Evolutionary conservation across 2,888 invertebrate genomes (phyloP).

Genomic region (Argyresthia albistria): DNA sequence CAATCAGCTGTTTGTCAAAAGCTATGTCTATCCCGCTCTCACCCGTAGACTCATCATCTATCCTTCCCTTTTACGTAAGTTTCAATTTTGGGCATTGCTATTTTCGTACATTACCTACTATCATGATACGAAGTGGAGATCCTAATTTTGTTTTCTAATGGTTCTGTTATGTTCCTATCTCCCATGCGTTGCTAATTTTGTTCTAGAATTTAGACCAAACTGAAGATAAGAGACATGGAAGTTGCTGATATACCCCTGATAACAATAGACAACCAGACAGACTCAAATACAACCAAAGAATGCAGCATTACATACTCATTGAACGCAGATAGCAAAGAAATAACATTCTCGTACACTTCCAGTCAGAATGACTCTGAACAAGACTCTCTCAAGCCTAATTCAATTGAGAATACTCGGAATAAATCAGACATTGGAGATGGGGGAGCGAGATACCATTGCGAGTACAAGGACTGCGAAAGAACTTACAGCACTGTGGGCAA

Average conservation of each 20-base stretch:
- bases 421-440: constrained; percentile 46
- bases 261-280: neutral
- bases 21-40: constrained; percentile 44
- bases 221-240: too few species aligned
- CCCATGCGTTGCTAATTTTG: neutral
- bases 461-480: constrained; percentile 89
- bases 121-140: constrained; percentile 61
- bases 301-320: neutral
- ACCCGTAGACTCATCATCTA: constrained; percentile 28
- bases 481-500: constrained; percentile 96
- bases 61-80: constrained; percentile 45
- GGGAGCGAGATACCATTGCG: constrained; percentile 81
- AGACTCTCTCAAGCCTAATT: constrained; percentile 3
- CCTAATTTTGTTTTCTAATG: constrained; percentile 51
- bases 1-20: constrained; percentile 65
- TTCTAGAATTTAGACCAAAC: neutral
- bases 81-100: constrained; percentile 69
- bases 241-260: too few species aligned
- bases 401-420: constrained; percentile 32
- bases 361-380: neutral
- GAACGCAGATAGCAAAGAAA: neutral
- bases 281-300: neutral
- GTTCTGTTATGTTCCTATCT: constrained; percentile 9
- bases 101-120: constrained; percentile 71
- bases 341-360: neutral